Evolutionary conservation across 2,888 invertebrate genomes (phyloP).

Genomic region (Calameuta filiformis): DNA sequence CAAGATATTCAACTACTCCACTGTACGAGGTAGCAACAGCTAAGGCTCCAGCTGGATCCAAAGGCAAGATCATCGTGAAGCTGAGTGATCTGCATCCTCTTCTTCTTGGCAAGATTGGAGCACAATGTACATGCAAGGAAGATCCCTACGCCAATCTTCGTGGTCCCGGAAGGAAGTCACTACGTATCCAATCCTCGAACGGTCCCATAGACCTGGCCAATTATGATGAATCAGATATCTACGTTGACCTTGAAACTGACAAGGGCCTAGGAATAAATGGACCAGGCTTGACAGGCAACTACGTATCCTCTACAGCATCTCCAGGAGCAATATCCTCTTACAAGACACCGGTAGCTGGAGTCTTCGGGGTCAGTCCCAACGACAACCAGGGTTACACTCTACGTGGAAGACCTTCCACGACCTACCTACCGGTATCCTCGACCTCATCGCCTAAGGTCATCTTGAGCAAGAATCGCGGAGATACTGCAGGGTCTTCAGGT

Average conservation of each 20-base stretch:
- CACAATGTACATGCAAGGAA: conserved; percentile 75
- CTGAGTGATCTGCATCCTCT: conserved; percentile 79
- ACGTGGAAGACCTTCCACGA: conserved; percentile 22
- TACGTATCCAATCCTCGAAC: conserved; percentile 50
- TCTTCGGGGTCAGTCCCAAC: conserved; percentile 13
- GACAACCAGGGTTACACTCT: neutral
- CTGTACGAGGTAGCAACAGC: conserved; percentile 28
- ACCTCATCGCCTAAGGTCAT: conserved; percentile 11
- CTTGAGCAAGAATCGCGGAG: neutral
- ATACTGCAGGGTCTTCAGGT: neutral
- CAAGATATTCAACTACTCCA: conserved; percentile 24
- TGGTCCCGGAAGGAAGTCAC: conserved; percentile 47
- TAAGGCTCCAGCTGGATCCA: conserved; percentile 32
- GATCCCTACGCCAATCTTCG: conserved; percentile 59
- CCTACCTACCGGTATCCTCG: conserved; percentile 25
- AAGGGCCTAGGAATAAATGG: neutral
- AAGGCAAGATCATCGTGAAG: conserved; percentile 73
- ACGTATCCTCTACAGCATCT: conserved; percentile 10
- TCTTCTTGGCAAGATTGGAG: conserved; percentile 77
- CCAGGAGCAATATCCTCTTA: neutral
- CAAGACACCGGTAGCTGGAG: conserved; percentile 27
- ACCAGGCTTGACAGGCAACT: conserved; percentile 8
- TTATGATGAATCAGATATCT: conserved; percentile 61
- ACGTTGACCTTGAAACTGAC: conserved; percentile 54
- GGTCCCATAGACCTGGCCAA: conserved; percentile 57